phyloP scores from a whole-genome alignment of 2,888 invertebrate species.

The Agonopterix subpropinquella region DNA sequence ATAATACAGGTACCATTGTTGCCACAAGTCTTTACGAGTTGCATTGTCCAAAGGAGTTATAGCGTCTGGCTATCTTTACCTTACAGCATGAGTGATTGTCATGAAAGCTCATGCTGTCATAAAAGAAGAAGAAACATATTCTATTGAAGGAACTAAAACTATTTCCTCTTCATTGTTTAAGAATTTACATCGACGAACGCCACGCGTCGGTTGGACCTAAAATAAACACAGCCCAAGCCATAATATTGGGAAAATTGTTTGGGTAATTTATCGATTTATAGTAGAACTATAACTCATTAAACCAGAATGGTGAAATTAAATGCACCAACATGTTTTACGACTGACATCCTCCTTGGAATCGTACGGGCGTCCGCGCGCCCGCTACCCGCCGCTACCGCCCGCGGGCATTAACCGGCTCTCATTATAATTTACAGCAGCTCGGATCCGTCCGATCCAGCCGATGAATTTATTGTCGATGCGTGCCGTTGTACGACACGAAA shows the following conservation, averaged over 20 bases:
- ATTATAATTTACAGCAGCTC: conserved; percentile 68
- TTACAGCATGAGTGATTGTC: no score
- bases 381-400: conserved; percentile 16
- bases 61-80: no score
- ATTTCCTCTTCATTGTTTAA: no score
- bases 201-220: neutral
- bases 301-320: conserved; percentile 58
- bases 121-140: no score
- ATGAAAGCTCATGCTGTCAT: no score
- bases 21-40: no score
- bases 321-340: conserved; percentile 64
- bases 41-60: no score
- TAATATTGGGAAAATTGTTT: conserved; percentile 17
- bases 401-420: conserved; percentile 58
- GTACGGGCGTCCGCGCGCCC: conserved; percentile 11
- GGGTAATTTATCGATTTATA: conserved; percentile 35
- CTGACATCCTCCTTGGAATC: conserved; percentile 59
- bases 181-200: no score
- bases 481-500: conserved; percentile 42
- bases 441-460: conserved; percentile 51
- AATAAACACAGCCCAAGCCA: conserved; percentile 3
- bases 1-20: conserved; percentile 66
- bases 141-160: no score
- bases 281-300: conserved; percentile 47
- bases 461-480: conserved; percentile 65